Evolutionary conservation across 2,797 vertebrate species (phyloP).

Genomic region (Gambusia yucatana): DNA sequence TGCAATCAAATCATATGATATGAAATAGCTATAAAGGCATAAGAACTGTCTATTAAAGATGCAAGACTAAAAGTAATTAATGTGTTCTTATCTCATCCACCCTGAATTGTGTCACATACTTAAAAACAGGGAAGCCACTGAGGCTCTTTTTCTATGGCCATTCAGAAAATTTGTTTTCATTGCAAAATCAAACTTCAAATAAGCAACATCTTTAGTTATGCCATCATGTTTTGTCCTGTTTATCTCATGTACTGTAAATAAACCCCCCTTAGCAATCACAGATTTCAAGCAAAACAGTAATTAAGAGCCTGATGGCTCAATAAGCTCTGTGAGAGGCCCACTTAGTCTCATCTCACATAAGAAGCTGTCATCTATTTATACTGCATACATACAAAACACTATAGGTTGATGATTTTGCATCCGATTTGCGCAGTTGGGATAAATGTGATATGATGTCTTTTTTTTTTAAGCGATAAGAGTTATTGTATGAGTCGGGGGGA

Average conservation of each 20-base stretch:
- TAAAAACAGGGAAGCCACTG: background rate
- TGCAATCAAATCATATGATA: background rate
- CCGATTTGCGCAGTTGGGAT: slow-evolving; percentile 2
- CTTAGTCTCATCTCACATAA: background rate
- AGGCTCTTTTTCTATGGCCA: background rate
- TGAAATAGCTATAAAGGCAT: background rate
- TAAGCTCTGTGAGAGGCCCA: slow-evolving; percentile 15
- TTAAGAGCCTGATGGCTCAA: slow-evolving; percentile 20
- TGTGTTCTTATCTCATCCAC: background rate
- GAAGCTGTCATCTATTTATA: slow-evolving; percentile 1
- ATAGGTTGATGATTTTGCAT: slow-evolving; percentile 2
- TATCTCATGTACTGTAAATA: slow-evolving; percentile 16
- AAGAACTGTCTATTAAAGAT: background rate
- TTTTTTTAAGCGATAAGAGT: background rate
- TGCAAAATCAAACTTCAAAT: background rate
- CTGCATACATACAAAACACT: slow-evolving; percentile 8
- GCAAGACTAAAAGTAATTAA: background rate
- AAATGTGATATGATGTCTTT: slow-evolving; percentile 7
- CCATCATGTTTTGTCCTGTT: background rate
- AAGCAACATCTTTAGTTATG: background rate
- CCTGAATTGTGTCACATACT: background rate
- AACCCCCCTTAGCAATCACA: slow-evolving; percentile 17
- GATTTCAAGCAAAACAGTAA: slow-evolving; percentile 15
- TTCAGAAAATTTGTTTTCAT: fast-evolving
- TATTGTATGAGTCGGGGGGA: background rate